A percentile compares a stretch with the other conserved stretches of the same genome.
phyloP scores from a whole-genome alignment of 2,888 invertebrate species.

The Camptogramma bilineatum region DNA sequence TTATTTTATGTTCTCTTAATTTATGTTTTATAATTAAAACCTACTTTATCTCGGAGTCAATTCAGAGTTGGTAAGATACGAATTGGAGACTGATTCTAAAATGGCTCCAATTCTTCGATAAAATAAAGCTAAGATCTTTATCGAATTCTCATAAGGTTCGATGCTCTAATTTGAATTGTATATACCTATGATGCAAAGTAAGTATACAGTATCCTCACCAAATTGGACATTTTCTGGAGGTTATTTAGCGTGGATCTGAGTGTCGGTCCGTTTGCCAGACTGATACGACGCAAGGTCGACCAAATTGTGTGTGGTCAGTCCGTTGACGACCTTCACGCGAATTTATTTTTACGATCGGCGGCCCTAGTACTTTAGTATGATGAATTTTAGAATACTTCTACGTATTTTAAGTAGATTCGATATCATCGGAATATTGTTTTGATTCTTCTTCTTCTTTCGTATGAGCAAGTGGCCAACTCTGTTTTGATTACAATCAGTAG shows the following conservation, averaged over 20 bases:
- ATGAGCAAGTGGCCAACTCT: too few species aligned
- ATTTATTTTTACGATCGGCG: constrained; percentile 49
- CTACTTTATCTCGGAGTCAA: too few species aligned
- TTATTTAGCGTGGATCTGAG: constrained; percentile 28
- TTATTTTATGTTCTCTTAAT: too few species aligned
- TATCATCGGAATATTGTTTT: neutral
- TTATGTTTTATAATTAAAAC: too few species aligned
- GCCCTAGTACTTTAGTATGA: constrained; percentile 48
- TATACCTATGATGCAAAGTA: too few species aligned
- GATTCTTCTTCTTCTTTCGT: neutral
- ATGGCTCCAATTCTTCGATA: too few species aligned
- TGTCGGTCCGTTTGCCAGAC: constrained; percentile 40
- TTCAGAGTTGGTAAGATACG: too few species aligned
- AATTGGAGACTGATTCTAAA: too few species aligned
- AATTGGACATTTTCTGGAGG: neutral
- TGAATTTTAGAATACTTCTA: constrained; percentile 14
- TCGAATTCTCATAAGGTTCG: neutral
- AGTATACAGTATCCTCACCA: neutral
- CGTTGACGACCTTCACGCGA: constrained; percentile 45
- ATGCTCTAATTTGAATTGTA: neutral
- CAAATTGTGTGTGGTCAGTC: constrained; percentile 48
- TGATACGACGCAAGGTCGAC: constrained; percentile 49
- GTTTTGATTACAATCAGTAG: too few species aligned
- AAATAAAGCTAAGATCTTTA: too few species aligned
- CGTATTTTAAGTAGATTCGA: neutral